Conservation (phyloP, 2,888 invertebrate species). For the Fragum sueziense region DNA sequence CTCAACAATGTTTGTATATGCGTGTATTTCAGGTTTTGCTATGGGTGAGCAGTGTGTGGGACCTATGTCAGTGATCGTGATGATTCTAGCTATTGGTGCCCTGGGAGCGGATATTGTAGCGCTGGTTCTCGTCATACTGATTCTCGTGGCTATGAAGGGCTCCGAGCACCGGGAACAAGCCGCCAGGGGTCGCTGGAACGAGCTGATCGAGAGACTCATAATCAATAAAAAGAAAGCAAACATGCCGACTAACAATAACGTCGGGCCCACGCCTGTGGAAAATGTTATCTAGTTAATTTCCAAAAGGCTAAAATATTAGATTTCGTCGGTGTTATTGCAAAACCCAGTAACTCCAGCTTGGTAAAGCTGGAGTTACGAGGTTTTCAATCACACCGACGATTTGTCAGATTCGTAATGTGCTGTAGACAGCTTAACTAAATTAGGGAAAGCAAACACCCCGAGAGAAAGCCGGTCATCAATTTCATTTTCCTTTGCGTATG, state of each 20-base stretch:
- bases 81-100: slow-evolving; percentile 23
- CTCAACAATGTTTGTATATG: neutral
- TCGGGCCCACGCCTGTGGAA: neutral
- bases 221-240: neutral
- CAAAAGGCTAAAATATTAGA: too few relatives aligned
- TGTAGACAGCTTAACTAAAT: too few relatives aligned
- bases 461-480: too few relatives aligned
- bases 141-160: neutral
- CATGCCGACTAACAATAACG: neutral
- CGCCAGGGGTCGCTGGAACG: slow-evolving; percentile 41
- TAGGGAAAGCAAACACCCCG: too few relatives aligned
- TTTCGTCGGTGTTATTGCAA: too few relatives aligned
- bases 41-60: slow-evolving; percentile 35
- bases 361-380: too few relatives aligned
- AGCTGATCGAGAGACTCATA: slow-evolving; percentile 27
- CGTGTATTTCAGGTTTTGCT: slow-evolving; percentile 37
- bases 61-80: slow-evolving; percentile 9
- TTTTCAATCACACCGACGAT: too few relatives aligned
- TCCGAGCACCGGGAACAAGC: slow-evolving; percentile 25
- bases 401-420: too few relatives aligned
- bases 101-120: slow-evolving; percentile 5
- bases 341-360: too few relatives aligned
- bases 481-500: too few relatives aligned
- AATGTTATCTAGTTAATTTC: too few relatives aligned
- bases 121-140: slow-evolving; percentile 12